phyloP scores from a whole-genome alignment of 1,140 invertebrate species.

The Saccostrea cuccullata region DNA sequence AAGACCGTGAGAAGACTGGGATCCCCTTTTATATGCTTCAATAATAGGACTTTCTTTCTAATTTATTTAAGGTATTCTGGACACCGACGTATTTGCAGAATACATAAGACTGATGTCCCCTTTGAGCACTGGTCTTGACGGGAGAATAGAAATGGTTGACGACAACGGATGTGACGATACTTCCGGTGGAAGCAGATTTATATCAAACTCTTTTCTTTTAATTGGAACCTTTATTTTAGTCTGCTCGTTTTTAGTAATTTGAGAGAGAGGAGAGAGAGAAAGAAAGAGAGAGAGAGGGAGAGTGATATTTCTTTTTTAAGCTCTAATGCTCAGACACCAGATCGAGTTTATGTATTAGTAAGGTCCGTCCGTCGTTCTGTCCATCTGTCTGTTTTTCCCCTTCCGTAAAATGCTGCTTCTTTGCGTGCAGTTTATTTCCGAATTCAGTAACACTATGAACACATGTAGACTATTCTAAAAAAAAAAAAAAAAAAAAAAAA shows the following conservation, averaged over 20 bases:
- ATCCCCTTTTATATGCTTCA: too few species aligned
- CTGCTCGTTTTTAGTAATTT: neutral
- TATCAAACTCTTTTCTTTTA: neutral
- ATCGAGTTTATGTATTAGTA: too few species aligned
- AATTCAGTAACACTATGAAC: too few species aligned
- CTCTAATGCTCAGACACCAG: too few species aligned
- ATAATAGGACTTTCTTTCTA: neutral
- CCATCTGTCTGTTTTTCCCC: neutral
- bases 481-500: too few species aligned
- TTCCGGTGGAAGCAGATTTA: neutral
- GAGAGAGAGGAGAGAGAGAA: slow-evolving; percentile 31
- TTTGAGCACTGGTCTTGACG: slow-evolving; percentile 73
- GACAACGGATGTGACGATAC: neutral
- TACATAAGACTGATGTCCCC: slow-evolving; percentile 71
- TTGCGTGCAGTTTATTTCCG: too few species aligned
- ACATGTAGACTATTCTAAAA: too few species aligned
- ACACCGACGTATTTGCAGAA: slow-evolving; percentile 75
- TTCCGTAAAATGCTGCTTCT: too few species aligned
- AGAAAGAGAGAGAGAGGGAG: slow-evolving; percentile 19
- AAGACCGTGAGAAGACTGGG: too few species aligned
- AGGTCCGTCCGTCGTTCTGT: too few species aligned
- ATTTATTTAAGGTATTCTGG: slow-evolving; percentile 71
- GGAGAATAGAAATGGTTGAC: slow-evolving; percentile 67
- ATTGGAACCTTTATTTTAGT: neutral
- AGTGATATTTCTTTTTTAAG: neutral